Percentiles rank a stretch among this genome's conserved stretches.
phyloP scores from a whole-genome alignment of 2,113 vertebrate genomes.

The Sceloporus undulatus region DNA sequence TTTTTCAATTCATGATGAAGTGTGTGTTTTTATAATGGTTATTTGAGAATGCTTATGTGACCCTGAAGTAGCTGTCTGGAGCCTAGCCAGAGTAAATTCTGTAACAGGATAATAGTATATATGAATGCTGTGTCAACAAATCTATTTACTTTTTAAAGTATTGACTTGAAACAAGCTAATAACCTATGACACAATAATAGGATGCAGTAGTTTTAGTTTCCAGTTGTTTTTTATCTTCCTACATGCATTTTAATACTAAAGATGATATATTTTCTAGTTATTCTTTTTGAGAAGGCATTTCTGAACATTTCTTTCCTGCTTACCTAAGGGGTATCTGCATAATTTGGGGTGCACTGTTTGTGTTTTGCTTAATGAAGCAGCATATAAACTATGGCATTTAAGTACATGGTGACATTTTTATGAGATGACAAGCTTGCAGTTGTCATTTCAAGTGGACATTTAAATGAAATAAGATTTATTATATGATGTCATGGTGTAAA shows the following conservation, averaged over 20 bases:
- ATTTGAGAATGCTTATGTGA: background rate
- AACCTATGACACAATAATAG: background rate
- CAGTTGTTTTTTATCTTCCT: background rate
- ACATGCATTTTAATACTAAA: background rate
- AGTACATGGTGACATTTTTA: constrained; percentile 44
- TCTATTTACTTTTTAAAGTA: background rate
- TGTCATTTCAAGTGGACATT: constrained; percentile 22
- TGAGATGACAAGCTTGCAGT: constrained; percentile 6
- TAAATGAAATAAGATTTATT: constrained; percentile 43
- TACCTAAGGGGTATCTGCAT: constrained; percentile 3
- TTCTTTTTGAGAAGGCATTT: background rate
- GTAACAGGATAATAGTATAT: background rate
- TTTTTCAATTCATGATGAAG: background rate
- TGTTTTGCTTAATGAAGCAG: constrained; percentile 26
- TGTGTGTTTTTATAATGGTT: background rate
- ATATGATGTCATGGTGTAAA: constrained; percentile 55
- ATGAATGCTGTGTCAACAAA: background rate
- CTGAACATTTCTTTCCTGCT: background rate
- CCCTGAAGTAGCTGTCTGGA: background rate
- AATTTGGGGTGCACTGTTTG: background rate
- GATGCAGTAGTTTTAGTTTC: background rate
- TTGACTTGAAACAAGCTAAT: background rate
- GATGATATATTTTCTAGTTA: background rate
- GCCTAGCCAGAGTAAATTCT: background rate
- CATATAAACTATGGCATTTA: constrained; percentile 27